A percentile compares a stretch with the other conserved stretches of the same genome.
phyloP scores from a whole-genome alignment of 2,888 invertebrate genomes.

The Aspidapion aeneum region DNA sequence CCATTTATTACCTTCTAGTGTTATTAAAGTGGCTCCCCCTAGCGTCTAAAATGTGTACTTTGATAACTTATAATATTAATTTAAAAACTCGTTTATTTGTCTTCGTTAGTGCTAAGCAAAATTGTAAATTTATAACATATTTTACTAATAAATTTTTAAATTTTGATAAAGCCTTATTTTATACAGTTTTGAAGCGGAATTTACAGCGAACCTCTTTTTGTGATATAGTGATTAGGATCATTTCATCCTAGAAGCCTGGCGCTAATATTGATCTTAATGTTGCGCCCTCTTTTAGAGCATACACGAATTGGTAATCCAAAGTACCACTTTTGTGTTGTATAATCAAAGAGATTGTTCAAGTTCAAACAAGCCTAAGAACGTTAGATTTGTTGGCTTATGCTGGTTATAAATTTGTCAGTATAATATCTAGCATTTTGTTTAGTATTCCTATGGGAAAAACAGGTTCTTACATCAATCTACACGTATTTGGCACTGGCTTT shows the following conservation, averaged over 20 bases:
- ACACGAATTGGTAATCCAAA: constrained; percentile 84
- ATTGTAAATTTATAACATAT: no score
- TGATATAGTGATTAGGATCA: constrained; percentile 7
- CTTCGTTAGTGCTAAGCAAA: not conserved
- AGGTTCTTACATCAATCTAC: constrained; percentile 85
- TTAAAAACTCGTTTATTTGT: not conserved
- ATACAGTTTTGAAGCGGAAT: no score
- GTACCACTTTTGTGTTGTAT: constrained; percentile 81
- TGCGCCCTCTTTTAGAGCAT: constrained; percentile 90
- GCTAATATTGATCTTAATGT: not conserved
- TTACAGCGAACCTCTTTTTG: no score
- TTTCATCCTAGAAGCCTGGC: not conserved
- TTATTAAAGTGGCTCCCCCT: not conserved
- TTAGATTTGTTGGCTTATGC: constrained; percentile 91
- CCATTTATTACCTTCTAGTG: constrained; percentile 53
- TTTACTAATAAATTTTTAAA: no score
- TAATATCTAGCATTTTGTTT: constrained; percentile 69
- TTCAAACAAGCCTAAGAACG: constrained; percentile 81
- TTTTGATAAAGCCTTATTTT: no score
- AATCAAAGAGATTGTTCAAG: constrained; percentile 84
- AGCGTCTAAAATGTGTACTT: constrained; percentile 1
- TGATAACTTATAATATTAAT: not conserved
- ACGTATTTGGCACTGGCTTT: constrained; percentile 81
- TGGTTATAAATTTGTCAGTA: constrained; percentile 95
- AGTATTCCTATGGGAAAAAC: constrained; percentile 69